Conservation (phyloP, 2,888 invertebrate genomes). For the Tetheella fluctuosa region DNA sequence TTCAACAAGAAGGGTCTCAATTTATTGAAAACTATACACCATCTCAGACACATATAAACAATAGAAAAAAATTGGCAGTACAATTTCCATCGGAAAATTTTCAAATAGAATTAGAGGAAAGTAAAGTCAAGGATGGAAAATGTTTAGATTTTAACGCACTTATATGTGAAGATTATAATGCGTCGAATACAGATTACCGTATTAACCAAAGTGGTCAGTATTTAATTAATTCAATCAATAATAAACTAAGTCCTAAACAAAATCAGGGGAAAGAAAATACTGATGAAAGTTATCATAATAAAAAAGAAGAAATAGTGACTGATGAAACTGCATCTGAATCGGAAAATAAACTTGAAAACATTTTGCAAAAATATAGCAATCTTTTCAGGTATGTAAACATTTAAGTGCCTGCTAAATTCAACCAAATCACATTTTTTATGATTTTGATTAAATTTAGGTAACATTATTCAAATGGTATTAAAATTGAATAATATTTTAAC, state of each 20-base stretch:
- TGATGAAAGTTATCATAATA: not conserved
- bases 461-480: too few species aligned
- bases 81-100: not conserved
- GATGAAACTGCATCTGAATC: constrained; percentile 12
- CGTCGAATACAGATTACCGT: not conserved
- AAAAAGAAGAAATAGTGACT: constrained; percentile 13
- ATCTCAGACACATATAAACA: not conserved
- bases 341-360: constrained; percentile 40
- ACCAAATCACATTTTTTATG: too few species aligned
- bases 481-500: too few species aligned
- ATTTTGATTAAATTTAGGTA: too few species aligned
- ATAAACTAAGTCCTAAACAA: not conserved
- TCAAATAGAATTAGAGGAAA: not conserved
- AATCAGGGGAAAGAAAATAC: constrained; percentile 7
- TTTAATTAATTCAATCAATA: not conserved
- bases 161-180: not conserved
- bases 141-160: not conserved
- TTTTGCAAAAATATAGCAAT: constrained; percentile 62
- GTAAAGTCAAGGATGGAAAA: not conserved
- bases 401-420: not conserved
- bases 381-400: constrained; percentile 48
- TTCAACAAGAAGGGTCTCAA: not conserved
- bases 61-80: constrained; percentile 2
- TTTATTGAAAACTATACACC: not conserved
- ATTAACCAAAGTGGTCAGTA: not conserved